Percentiles rank a stretch among this genome's conserved stretches.
Conservation (phyloP, 1,140 invertebrate genomes). For the Agraylea sexmaculata region DNA sequence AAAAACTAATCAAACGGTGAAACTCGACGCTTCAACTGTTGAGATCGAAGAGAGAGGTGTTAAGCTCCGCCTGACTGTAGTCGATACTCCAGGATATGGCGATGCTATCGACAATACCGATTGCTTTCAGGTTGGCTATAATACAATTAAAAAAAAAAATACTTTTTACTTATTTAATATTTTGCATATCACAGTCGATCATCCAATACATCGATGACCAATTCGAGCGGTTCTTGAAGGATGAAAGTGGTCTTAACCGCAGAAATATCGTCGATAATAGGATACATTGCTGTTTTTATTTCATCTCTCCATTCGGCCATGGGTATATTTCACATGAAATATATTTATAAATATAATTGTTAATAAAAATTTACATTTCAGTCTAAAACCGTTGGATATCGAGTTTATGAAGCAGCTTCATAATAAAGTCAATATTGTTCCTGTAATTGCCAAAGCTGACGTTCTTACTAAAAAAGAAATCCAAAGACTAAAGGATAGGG, state of each 20-base stretch:
- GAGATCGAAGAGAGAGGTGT: conserved; percentile 90
- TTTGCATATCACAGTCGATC: conserved; percentile 45
- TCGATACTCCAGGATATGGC: conserved; percentile 97
- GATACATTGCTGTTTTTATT: conserved; percentile 97
- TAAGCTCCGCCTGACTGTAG: conserved; percentile 77
- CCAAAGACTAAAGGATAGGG: conserved; percentile 74
- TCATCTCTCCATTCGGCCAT: conserved; percentile 97
- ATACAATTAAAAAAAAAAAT: too few relatives aligned
- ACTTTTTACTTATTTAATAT: conserved; percentile 5
- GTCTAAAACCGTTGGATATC: conserved; percentile 80
- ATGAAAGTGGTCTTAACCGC: conserved; percentile 84
- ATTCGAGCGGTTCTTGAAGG: conserved; percentile 81
- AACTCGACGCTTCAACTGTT: conserved; percentile 81
- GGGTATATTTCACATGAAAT: conserved; percentile 46
- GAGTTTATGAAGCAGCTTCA: conserved; percentile 98
- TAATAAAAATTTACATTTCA: conserved; percentile 26
- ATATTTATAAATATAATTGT: conserved; percentile 2
- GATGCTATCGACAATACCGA: conserved; percentile 98
- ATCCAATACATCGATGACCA: conserved; percentile 91
- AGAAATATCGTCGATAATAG: conserved; percentile 87
- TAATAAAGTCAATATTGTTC: conserved; percentile 97
- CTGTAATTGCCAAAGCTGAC: conserved; percentile 98
- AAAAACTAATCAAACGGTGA: conserved; percentile 81
- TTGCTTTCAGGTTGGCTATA: conserved; percentile 55
- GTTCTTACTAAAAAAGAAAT: conserved; percentile 94